Evolutionary conservation across 2,113 vertebrate genomes (phyloP).

Genomic region (Hippolais icterina): DNA sequence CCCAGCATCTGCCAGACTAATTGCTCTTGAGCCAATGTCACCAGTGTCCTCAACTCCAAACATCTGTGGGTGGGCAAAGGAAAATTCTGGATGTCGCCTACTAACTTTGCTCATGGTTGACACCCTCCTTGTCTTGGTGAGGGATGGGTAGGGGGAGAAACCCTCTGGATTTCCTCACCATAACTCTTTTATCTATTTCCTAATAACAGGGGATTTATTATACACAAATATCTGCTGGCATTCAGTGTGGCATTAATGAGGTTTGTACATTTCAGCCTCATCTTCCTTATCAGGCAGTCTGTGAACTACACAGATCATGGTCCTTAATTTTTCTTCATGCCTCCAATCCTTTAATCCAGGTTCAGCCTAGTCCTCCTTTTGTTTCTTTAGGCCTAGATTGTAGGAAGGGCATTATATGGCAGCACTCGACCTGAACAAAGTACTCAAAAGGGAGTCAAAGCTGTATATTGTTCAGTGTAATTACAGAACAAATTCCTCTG

Average conservation of each 20-base stretch:
- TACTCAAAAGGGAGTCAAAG: conserved; percentile 43
- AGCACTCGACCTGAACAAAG: conserved; percentile 72
- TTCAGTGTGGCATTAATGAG: conserved; percentile 64
- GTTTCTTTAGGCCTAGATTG: conserved; percentile 36
- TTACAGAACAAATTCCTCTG: conserved; percentile 58
- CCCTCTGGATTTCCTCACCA: neutral
- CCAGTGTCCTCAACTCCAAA: neutral
- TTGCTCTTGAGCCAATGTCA: neutral
- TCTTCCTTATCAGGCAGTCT: conserved; percentile 54
- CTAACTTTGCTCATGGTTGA: neutral
- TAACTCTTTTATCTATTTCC: neutral
- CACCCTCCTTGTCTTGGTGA: neutral
- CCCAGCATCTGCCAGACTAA: neutral
- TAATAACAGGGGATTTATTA: conserved; percentile 27
- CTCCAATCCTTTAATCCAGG: conserved; percentile 74
- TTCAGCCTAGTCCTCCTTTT: conserved; percentile 51
- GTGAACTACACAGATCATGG: conserved; percentile 59
- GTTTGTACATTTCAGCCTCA: conserved; percentile 60
- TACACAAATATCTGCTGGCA: conserved; percentile 43
- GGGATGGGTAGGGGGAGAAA: neutral
- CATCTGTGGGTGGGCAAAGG: neutral
- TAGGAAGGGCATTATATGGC: conserved; percentile 40
- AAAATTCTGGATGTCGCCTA: neutral
- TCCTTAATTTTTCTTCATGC: conserved; percentile 65
- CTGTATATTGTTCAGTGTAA: conserved; percentile 46